Evolutionary conservation across 1,140 invertebrate genomes (phyloP), one percentile per base, ranked within the genome.

Genomic region (Temnothorax nylanderi): DNA sequence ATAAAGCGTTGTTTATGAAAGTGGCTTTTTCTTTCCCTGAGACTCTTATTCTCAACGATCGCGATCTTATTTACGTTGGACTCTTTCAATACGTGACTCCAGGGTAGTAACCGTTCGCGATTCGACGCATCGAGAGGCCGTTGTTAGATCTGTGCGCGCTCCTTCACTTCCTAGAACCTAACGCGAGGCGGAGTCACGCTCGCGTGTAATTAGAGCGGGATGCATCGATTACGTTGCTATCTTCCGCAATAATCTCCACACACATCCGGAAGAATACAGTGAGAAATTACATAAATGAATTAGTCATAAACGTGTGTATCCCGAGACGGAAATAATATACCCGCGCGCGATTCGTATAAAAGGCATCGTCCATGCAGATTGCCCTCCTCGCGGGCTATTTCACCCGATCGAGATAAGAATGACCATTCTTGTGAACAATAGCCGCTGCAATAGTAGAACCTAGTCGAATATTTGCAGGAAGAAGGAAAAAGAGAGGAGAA

Each of bases 211-310:
- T 84, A 84, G 80, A 75, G 69, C 80, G 56, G 54, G 80, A 84
- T 84, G 80, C 80, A 84, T 84, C 69, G 80, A 84, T 62, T 84
- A 75, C 54, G 51, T 16, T 26, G n/a, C 26, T 84, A 84, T 84
- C 80, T 84, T 84, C 54, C 32, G 54, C 26, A 75, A 84, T 84
- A 84, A 84, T 84, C 80, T 84, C 41, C n/a, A 47, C 67, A 58
- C 69, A 32, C 56, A 84, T 74, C 80, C 80, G 80, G 80, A 84
- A 84, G 80, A 84, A 75, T 74, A 62, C 47, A 84, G 69, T 60
- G 54, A 74, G 69, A 84, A 84, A 81, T 81, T 81, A 81, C 65
- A 81, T 71, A 71, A 81, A 84, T 84, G 69, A 84, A 84, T 84
- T 62, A 84, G n/a, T 84, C 54, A 84, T 84, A 84, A 84, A 74